These are phyloP conservation scores for Ammospiza nelsoni DNA, from an alignment of 2,113 vertebrate species.

Conservation along the genomic window DNA sequence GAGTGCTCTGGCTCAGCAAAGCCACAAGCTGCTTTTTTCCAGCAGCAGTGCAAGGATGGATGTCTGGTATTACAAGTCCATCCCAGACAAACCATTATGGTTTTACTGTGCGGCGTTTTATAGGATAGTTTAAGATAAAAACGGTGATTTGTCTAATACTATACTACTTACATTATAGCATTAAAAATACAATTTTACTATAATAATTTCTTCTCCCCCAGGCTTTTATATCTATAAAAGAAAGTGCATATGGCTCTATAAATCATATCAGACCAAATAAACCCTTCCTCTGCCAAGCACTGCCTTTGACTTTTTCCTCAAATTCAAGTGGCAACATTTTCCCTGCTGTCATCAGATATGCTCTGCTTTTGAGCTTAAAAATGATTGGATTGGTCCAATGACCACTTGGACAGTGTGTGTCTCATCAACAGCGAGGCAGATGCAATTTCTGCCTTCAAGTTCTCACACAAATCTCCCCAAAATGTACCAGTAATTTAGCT, in stretches of 20 bases:
- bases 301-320: constrained; percentile 34
- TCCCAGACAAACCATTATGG: background rate
- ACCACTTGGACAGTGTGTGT: background rate
- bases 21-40: background rate
- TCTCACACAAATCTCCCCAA: background rate
- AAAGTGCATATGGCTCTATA: constrained; percentile 52
- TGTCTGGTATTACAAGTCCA: background rate
- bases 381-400: background rate
- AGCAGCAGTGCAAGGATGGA: background rate
- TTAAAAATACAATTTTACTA: constrained; percentile 50
- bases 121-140: constrained; percentile 26
- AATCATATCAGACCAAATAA: constrained; percentile 61
- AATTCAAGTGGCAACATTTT: background rate
- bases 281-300: constrained; percentile 3
- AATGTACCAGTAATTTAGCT: background rate
- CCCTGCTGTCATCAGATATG: background rate
- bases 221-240: constrained; percentile 47
- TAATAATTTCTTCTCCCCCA: constrained; percentile 16
- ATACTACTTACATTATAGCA: constrained; percentile 3
- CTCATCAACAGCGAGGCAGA: background rate
- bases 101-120: constrained; percentile 30
- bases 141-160: constrained; percentile 30
- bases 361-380: constrained; percentile 19
- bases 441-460: background rate
- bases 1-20: background rate